A percentile compares a stretch with the other conserved stretches of the same genome.
phyloP scores from a whole-genome alignment of 2,797 vertebrate genomes.

The Poecilia picta region DNA sequence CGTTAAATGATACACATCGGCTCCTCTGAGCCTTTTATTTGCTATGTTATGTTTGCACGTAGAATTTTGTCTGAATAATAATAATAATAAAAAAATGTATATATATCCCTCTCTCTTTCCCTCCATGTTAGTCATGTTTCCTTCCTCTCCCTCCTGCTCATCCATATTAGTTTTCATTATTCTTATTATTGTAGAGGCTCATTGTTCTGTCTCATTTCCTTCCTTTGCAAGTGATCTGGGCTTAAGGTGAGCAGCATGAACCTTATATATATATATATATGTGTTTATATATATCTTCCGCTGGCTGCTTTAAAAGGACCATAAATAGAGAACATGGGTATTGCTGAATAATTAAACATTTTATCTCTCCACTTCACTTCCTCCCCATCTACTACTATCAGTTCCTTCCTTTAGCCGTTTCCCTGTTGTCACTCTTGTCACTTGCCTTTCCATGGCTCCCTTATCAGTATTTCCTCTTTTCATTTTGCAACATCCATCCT shows the following conservation, averaged over 20 bases:
- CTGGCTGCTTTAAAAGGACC: constrained; percentile 71
- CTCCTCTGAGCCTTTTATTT: constrained; percentile 33
- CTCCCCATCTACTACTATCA: constrained; percentile 26
- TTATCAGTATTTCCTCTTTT: constrained; percentile 36
- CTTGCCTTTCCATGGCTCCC: constrained; percentile 12
- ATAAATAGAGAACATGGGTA: constrained; percentile 79
- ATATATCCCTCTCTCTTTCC: no score
- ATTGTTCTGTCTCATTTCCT: constrained; percentile 38
- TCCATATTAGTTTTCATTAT: constrained; percentile 1
- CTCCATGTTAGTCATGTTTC: constrained; percentile 25
- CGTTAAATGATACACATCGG: constrained; percentile 74
- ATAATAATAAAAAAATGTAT: not conserved
- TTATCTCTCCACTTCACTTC: constrained; percentile 54
- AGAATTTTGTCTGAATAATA: constrained; percentile 38
- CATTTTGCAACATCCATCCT: constrained; percentile 22
- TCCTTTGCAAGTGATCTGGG: constrained; percentile 43
- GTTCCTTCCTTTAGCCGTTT: constrained; percentile 26
- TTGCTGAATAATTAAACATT: constrained; percentile 78
- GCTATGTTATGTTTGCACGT: not conserved
- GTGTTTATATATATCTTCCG: constrained; percentile 61
- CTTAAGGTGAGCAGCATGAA: constrained; percentile 44
- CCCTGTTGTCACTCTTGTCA: constrained; percentile 33
- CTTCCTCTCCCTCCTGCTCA: constrained; percentile 22
- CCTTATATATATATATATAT: constrained; percentile 31
- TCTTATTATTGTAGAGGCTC: constrained; percentile 63